Percentiles rank a stretch among this genome's conserved stretches.
Conservation (phyloP, 1,140 invertebrate species). For the Akabosia matsudoensis region DNA sequence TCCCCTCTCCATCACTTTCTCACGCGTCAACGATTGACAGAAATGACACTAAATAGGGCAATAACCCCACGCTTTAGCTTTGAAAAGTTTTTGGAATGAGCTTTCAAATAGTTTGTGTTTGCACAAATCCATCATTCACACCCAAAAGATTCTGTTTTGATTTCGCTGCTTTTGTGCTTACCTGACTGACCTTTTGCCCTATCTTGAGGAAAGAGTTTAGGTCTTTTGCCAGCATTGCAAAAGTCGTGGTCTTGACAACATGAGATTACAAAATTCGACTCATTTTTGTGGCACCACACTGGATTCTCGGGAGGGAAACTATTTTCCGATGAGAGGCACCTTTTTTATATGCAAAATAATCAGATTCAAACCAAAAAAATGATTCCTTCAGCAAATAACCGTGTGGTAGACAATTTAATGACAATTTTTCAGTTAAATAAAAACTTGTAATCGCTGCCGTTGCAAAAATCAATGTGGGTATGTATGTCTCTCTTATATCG, state of each 20-base stretch:
- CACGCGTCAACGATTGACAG: too few relatives aligned
- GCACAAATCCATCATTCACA: neutral
- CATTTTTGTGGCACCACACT: conserved; percentile 56
- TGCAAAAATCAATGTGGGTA: too few relatives aligned
- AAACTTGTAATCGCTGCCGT: too few relatives aligned
- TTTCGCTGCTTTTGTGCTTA: conserved; percentile 28
- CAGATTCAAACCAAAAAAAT: neutral
- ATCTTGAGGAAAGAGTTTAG: conserved; percentile 50
- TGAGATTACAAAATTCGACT: conserved; percentile 45
- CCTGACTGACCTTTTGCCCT: conserved; percentile 28
- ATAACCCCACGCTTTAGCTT: neutral
- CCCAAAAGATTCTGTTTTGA: neutral
- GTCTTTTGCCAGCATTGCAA: conserved; percentile 61
- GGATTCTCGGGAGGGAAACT: conserved; percentile 71
- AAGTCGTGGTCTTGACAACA: conserved; percentile 63
- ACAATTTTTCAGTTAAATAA: too few relatives aligned
- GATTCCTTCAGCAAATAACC: too few relatives aligned
- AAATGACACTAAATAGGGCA: neutral
- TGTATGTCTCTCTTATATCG: too few relatives aligned
- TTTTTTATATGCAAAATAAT: conserved; percentile 49
- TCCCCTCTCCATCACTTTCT: too few relatives aligned
- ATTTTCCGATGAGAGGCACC: conserved; percentile 64
- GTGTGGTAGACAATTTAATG: too few relatives aligned
- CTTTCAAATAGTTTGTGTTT: neutral
- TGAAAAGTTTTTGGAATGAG: neutral